Conservation (phyloP, 2,888 invertebrate species). For the Acanthacorydalis orientalis region DNA sequence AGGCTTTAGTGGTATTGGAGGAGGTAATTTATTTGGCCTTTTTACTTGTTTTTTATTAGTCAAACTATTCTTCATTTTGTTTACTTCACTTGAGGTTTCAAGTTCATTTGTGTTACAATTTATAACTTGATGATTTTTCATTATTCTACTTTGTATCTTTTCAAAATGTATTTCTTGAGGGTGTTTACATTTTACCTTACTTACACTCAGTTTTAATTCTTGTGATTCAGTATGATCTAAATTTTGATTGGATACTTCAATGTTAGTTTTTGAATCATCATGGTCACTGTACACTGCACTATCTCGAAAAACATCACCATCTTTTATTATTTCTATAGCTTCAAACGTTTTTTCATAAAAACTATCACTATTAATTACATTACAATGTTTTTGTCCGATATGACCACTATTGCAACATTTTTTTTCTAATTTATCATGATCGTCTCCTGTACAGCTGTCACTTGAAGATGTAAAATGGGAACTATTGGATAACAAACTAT, state of each 20-base stretch:
- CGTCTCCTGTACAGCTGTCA: constrained; percentile 12
- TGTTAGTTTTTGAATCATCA: constrained; percentile 28
- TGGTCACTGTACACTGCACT: constrained; percentile 71
- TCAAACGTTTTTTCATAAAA: constrained; percentile 64
- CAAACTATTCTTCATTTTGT: constrained; percentile 15
- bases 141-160: constrained; percentile 1
- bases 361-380: constrained; percentile 38
- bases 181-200: background rate
- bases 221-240: constrained; percentile 13
- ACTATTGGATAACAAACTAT: constrained; percentile 23
- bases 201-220: constrained; percentile 3
- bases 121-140: background rate
- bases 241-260: constrained; percentile 17
- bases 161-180: background rate
- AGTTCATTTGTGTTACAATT: background rate
- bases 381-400: constrained; percentile 6
- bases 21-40: constrained; percentile 34
- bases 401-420: too few species aligned
- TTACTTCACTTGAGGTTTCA: constrained; percentile 13
- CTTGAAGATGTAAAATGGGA: constrained; percentile 12
- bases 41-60: constrained; percentile 12
- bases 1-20: constrained; percentile 49
- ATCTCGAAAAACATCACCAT: constrained; percentile 55
- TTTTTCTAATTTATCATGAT: constrained; percentile 11
- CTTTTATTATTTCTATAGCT: constrained; percentile 50